A percentile compares a stretch with the other conserved stretches of the same genome.
Evolutionary conservation across 2,888 invertebrate species (phyloP).

Genomic region (Hemistola chrysoprasaria): DNA sequence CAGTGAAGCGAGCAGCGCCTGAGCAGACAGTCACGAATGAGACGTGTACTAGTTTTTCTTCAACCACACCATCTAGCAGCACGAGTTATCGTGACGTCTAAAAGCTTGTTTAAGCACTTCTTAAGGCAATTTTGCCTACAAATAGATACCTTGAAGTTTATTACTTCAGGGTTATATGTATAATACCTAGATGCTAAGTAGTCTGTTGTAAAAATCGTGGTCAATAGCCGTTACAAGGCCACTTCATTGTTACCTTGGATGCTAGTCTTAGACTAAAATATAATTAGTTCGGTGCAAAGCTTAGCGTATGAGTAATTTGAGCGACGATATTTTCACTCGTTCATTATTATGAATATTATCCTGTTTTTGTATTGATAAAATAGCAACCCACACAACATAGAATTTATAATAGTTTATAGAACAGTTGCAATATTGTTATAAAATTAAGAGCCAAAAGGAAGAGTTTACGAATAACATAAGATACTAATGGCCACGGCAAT

Average conservation of each 20-base stretch:
- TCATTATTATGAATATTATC: too few species aligned
- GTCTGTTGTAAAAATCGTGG: constrained; percentile 55
- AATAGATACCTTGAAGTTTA: constrained; percentile 55
- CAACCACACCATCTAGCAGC: constrained; percentile 58
- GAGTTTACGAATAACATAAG: too few species aligned
- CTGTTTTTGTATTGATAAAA: too few species aligned
- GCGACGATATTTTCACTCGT: too few species aligned
- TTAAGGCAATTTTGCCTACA: constrained; percentile 55
- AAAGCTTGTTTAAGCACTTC: constrained; percentile 77
- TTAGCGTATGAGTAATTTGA: background rate
- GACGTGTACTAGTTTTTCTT: constrained; percentile 65
- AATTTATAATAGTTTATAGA: too few species aligned
- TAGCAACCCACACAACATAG: too few species aligned
- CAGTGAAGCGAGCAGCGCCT: constrained; percentile 25
- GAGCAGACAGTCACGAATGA: constrained; percentile 49
- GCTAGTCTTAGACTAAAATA: constrained; percentile 26
- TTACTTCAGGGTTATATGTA: constrained; percentile 57
- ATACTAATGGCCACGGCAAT: too few species aligned
- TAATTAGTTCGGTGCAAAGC: background rate
- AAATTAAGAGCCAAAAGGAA: too few species aligned
- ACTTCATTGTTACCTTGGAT: constrained; percentile 46
- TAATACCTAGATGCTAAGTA: constrained; percentile 57
- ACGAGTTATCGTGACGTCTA: constrained; percentile 74
- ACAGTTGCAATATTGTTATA: too few species aligned
- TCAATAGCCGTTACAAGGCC: constrained; percentile 62